phyloP scores from a whole-genome alignment of 1,140 invertebrate genomes.

The Paralvinella palmiformis region DNA sequence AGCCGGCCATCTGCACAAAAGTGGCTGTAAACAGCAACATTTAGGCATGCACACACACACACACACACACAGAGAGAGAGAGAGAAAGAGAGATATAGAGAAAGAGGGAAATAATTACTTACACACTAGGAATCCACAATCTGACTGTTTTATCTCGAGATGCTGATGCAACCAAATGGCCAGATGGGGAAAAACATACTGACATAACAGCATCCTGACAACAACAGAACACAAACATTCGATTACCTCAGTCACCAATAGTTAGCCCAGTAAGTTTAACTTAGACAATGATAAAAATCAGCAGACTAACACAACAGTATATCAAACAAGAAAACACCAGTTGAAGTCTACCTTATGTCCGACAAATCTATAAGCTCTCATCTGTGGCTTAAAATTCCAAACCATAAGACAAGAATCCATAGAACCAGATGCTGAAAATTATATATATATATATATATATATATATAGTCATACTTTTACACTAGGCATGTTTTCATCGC shows the following conservation, averaged over 20 bases:
- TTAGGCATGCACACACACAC: too few species aligned
- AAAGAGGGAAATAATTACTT: too few species aligned
- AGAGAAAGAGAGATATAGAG: too few species aligned
- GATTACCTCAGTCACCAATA: neutral
- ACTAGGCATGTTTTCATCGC: too few species aligned
- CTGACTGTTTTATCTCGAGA: conserved; percentile 76
- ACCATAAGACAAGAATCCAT: conserved; percentile 71
- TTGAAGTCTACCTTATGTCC: conserved; percentile 48
- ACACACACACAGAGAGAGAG: too few species aligned
- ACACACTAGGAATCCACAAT: conserved; percentile 77
- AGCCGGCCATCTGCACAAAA: too few species aligned
- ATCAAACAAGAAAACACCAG: neutral
- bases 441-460: too few species aligned
- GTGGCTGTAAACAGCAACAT: too few species aligned
- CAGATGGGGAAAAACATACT: conserved; percentile 71
- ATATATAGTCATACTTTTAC: too few species aligned
- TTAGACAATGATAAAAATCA: neutral
- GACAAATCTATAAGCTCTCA: conserved; percentile 52
- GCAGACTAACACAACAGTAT: neutral
- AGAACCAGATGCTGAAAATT: conserved; percentile 60
- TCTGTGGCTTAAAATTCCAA: conserved; percentile 64
- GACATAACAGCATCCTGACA: conserved; percentile 52
- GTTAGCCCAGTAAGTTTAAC: neutral
- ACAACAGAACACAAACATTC: conserved; percentile 3
- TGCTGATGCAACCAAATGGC: conserved; percentile 71